A percentile compares a stretch with the other conserved stretches of the same genome.
Conservation (phyloP, 53 echinoderm and acorn worm genomes). For the Antedon mediterranea region DNA sequence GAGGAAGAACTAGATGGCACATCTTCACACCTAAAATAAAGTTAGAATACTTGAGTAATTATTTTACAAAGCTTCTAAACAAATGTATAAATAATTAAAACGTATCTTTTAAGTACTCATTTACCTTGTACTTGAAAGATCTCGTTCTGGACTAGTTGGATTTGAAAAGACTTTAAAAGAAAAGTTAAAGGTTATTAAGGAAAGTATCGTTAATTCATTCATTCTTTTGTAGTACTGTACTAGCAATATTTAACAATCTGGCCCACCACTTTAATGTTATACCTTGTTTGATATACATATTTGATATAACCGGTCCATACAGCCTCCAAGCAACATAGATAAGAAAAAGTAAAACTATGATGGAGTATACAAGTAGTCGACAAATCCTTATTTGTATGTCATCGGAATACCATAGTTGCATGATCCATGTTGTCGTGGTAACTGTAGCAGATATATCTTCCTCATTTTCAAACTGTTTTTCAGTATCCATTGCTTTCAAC, state of each 20-base stretch:
- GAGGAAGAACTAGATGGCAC: not conserved
- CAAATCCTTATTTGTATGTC: conserved; percentile 61
- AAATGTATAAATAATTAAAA: no score
- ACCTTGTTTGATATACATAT: conserved; percentile 10
- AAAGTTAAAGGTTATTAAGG: no score
- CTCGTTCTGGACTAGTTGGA: not conserved
- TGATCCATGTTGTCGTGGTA: not conserved
- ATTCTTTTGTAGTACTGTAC: no score
- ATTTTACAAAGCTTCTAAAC: no score
- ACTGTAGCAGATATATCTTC: not conserved
- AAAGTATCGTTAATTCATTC: no score
- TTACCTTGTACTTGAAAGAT: not conserved
- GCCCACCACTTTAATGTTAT: not conserved
- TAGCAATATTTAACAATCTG: no score
- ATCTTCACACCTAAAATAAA: not conserved
- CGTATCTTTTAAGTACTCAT: no score
- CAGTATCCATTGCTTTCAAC: not conserved
- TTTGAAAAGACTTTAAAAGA: not conserved
- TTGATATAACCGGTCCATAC: conserved; percentile 49
- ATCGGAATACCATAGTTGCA: conserved; percentile 31
- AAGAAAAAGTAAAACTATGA: conserved; percentile 20
- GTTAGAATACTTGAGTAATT: no score
- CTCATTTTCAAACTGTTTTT: not conserved
- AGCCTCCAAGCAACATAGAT: conserved; percentile 39
- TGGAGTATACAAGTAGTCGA: conserved; percentile 34